These are phyloP conservation scores for Phanerotoma sp. DNA, from an alignment of 2,888 invertebrate species.

Conservation along the genomic window DNA sequence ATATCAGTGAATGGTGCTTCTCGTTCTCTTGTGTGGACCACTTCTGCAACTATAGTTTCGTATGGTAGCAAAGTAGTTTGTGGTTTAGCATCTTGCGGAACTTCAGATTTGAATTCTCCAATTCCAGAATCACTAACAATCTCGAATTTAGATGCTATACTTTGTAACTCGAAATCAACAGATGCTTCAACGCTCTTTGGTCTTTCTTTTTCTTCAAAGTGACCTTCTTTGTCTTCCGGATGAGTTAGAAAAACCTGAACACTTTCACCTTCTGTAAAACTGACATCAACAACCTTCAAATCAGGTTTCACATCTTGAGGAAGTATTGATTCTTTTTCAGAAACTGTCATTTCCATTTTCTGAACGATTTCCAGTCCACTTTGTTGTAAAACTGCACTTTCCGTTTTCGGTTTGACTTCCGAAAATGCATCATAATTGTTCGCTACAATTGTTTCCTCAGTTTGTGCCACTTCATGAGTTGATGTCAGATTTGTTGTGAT, in stretches of 20 bases:
- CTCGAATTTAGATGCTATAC: conserved; percentile 46
- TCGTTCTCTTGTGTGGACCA: conserved; percentile 47
- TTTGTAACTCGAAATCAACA: conserved; percentile 45
- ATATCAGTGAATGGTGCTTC: conserved; percentile 56
- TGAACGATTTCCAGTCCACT: conserved; percentile 57
- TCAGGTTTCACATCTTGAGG: conserved; percentile 59
- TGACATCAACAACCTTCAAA: conserved; percentile 60
- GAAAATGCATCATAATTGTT: conserved; percentile 47
- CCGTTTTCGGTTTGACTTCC: conserved; percentile 47
- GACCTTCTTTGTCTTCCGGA: conserved; percentile 52
- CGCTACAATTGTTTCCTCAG: conserved; percentile 45
- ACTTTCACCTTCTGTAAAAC: conserved; percentile 63
- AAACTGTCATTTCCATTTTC: conserved; percentile 57
- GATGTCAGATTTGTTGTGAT: conserved; percentile 40
- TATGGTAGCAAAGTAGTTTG: conserved; percentile 44
- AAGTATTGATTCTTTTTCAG: conserved; percentile 61
- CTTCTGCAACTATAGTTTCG: conserved; percentile 46
- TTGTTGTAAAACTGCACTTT: conserved; percentile 50
- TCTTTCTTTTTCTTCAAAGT: conserved; percentile 35
- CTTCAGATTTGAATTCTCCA: conserved; percentile 34
- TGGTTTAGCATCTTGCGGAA: conserved; percentile 37
- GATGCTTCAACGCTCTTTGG: conserved; percentile 43
- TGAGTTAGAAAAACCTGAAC: conserved; percentile 62
- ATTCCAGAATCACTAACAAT: conserved; percentile 43
- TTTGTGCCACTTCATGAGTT: conserved; percentile 50